Evolutionary conservation across 2,113 vertebrate species (phyloP), one percentile per base, ranked within the genome.

Genomic region (Calidris pygmaea): DNA sequence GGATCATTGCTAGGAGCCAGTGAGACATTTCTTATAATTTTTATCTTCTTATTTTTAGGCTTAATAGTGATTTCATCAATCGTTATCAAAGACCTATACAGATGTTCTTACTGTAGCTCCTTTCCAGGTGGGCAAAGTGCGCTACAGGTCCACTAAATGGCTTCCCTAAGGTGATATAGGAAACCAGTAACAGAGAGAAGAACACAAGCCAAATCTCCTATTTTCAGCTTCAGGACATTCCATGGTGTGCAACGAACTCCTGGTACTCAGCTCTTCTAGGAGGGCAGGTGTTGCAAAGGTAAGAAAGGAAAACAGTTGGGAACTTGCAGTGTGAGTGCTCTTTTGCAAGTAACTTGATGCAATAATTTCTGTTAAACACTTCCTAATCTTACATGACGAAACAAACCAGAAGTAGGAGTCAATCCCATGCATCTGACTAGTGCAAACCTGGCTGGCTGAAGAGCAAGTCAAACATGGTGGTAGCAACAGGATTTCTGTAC

Each of bases 321-420:
- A 72, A 60, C 16, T 29, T 72, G 56, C 22, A 59, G 35, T 1
- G 0, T 52, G 19, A 55, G 18, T n/a, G 30, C 20, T 74, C 7
- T 55, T 14, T 56, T 41, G 27, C 55, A 71, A 58, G 29, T 21
- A 78, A 37, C 39, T 30, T 8, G n/a, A 32, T 72, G 39, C 39
- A 72, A 7, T 59, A 15, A 35, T 78, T 47, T 37, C n/a, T 83
- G 34, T 29, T 59, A 27, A 52, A 70, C 10, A 3, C 78, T 89
- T 90, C 18, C 60, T 58, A 37, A 6, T 35, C 20, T 47, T 59
- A 48, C 9, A 2, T 3, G 4, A 50, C 0, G 0, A 58, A 85
- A 32, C 6, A 62, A 84, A 34, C 12, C 7, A 10, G 35, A 59
- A 52, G 12, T 32, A 62, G 56, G 22, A 0, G 0, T 34, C 56